Conservation (phyloP, 1,140 invertebrate genomes). For the Drosophila auraria region DNA sequence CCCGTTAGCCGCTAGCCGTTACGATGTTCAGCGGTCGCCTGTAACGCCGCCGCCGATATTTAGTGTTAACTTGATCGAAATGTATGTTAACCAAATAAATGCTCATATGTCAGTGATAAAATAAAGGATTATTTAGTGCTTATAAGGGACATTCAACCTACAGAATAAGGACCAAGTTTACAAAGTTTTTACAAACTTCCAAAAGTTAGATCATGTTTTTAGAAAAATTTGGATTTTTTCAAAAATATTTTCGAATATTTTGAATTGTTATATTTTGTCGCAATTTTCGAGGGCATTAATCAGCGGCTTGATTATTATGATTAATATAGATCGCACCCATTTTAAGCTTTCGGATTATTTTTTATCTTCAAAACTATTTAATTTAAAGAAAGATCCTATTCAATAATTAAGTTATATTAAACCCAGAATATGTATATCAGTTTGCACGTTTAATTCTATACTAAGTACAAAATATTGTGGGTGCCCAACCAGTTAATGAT, state of each 20-base stretch:
- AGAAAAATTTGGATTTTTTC: not conserved
- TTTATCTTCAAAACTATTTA: not conserved
- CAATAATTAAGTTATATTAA: not conserved
- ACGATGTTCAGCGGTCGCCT: conserved; percentile 25
- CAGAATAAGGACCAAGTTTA: not conserved
- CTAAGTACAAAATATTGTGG: not conserved
- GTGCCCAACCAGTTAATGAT: not conserved
- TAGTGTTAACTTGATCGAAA: conserved; percentile 11
- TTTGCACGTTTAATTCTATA: not conserved
- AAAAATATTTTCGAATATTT: not conserved
- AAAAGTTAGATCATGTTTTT: not conserved
- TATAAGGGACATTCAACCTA: not conserved
- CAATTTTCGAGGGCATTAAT: too few species aligned
- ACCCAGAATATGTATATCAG: not conserved
- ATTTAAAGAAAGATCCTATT: not conserved
- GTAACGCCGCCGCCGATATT: conserved; percentile 50
- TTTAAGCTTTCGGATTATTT: not conserved
- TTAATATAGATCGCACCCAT: too few species aligned
- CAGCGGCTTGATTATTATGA: too few species aligned
- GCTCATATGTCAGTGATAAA: conserved; percentile 35
- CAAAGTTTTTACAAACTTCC: not conserved
- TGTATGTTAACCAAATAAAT: conserved; percentile 45
- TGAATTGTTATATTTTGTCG: not conserved
- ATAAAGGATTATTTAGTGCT: not conserved
- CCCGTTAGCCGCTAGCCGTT: conserved; percentile 34